Percentiles rank a stretch among this genome's conserved stretches.
Evolutionary conservation across 1,140 invertebrate species (phyloP).

Genomic region (Drosophila albomicans): DNA sequence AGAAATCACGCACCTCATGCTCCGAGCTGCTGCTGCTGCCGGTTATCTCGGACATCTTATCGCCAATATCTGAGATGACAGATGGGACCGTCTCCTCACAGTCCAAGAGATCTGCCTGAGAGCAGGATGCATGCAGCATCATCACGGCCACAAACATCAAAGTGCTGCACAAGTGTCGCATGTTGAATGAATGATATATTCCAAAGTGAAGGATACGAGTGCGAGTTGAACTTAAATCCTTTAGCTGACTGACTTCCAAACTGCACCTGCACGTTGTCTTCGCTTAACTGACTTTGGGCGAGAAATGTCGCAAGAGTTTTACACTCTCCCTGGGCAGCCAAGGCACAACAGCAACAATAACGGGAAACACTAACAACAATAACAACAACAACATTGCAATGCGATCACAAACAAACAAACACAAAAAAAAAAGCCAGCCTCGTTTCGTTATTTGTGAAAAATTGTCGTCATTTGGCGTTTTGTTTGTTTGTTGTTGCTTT

Average conservation of each 20-base stretch:
- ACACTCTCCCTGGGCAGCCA: conserved; percentile 22
- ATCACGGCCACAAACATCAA: conserved; percentile 39
- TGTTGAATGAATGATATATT: conserved; percentile 8
- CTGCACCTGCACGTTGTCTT: conserved; percentile 53
- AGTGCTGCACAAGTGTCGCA: conserved; percentile 42
- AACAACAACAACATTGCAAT: background rate
- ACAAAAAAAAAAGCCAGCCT: background rate
- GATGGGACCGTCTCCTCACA: conserved; percentile 69
- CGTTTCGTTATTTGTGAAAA: conserved; percentile 21
- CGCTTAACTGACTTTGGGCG: conserved; percentile 41
- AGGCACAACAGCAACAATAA: background rate
- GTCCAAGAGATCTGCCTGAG: conserved; percentile 65
- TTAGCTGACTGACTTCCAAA: conserved; percentile 34
- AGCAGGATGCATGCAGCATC: conserved; percentile 18
- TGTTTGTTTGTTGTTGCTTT: conserved; percentile 13
- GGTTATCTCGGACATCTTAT: conserved; percentile 55
- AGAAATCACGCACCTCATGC: conserved; percentile 76
- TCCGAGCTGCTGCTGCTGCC: conserved; percentile 59
- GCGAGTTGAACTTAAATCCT: background rate
- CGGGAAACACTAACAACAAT: background rate
- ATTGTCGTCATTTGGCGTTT: conserved; percentile 41
- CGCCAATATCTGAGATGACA: conserved; percentile 53
- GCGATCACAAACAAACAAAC: too few species aligned
- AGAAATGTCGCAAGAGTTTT: conserved; percentile 33
- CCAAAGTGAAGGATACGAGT: background rate